Conservation (phyloP, 2,113 vertebrate species). For the Leptobrachium leishanense region DNA sequence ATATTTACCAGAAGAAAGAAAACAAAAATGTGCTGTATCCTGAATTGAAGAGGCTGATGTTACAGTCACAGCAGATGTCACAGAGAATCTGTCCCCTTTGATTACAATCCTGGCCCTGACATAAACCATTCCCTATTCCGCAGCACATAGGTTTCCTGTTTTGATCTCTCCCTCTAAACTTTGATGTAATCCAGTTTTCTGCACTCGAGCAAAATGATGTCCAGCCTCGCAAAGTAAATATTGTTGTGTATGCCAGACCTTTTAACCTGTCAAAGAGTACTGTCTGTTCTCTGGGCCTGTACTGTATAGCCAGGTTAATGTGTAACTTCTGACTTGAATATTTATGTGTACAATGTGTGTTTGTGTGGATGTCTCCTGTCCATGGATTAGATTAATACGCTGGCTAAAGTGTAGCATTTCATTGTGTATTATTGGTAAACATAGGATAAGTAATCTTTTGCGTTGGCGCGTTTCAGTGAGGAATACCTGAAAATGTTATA, state of each 20-base stretch:
- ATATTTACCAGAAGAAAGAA: too few species aligned
- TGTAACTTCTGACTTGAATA: too few species aligned
- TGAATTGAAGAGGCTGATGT: slow-evolving; percentile 28
- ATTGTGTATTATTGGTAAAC: too few species aligned
- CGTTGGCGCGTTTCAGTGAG: too few species aligned
- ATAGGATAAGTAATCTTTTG: too few species aligned
- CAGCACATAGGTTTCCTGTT: slow-evolving; percentile 41
- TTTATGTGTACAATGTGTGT: too few species aligned
- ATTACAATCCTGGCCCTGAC: slow-evolving; percentile 39
- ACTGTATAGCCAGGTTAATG: too few species aligned
- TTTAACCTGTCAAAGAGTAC: neutral
- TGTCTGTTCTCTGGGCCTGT: neutral
- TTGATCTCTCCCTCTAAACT: slow-evolving; percentile 29
- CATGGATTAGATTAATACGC: too few species aligned
- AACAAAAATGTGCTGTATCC: slow-evolving; percentile 6
- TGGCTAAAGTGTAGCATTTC: too few species aligned
- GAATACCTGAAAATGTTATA: too few species aligned
- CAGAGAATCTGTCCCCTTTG: slow-evolving; percentile 30
- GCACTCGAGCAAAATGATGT: slow-evolving; percentile 22
- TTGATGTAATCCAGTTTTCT: slow-evolving; percentile 49
- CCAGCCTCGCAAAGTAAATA: slow-evolving; percentile 31
- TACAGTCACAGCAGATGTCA: slow-evolving; percentile 32
- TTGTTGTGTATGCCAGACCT: slow-evolving; percentile 19
- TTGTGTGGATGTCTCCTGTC: too few species aligned
- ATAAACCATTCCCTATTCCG: slow-evolving; percentile 44